phyloP scores from a whole-genome alignment of 2,888 invertebrate genomes.

The Pandemis heparana region DNA sequence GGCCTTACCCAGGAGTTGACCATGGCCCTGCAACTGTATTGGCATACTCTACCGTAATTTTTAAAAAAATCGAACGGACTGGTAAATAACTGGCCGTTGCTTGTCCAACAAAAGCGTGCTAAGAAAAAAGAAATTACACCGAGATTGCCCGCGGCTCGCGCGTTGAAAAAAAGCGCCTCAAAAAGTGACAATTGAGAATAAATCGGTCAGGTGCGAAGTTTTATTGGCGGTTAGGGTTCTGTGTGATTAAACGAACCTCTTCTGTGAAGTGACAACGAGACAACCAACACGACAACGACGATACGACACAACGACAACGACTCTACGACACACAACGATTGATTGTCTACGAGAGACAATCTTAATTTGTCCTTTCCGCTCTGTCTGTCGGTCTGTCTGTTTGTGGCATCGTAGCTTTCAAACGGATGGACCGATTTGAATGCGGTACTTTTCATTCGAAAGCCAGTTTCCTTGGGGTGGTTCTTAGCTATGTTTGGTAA shows the following conservation, averaged over 20 bases:
- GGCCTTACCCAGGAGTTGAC: neutral
- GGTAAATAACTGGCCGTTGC: conserved; percentile 24
- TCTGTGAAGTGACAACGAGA: too few species aligned
- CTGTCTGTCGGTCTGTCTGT: too few species aligned
- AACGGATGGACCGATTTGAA: too few species aligned
- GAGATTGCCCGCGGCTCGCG: conserved; percentile 59
- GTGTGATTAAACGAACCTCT: neutral
- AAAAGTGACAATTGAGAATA: conserved; percentile 56
- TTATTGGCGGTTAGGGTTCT: conserved; percentile 17
- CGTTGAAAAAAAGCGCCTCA: conserved; percentile 66
- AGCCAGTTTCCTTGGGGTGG: too few species aligned
- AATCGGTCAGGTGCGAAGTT: conserved; percentile 22
- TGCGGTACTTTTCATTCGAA: too few species aligned
- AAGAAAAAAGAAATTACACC: conserved; percentile 60
- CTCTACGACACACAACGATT: too few species aligned
- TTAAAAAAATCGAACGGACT: conserved; percentile 20
- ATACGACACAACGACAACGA: too few species aligned
- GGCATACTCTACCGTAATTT: conserved; percentile 31
- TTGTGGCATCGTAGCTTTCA: too few species aligned
- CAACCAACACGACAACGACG: too few species aligned
- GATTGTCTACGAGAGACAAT: too few species aligned
- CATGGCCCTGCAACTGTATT: neutral
- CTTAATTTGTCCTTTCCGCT: too few species aligned
- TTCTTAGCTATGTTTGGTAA: too few species aligned
- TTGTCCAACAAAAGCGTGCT: conserved; percentile 43